phyloP scores from a whole-genome alignment of 2,888 invertebrate genomes.

The Thumatha senex region DNA sequence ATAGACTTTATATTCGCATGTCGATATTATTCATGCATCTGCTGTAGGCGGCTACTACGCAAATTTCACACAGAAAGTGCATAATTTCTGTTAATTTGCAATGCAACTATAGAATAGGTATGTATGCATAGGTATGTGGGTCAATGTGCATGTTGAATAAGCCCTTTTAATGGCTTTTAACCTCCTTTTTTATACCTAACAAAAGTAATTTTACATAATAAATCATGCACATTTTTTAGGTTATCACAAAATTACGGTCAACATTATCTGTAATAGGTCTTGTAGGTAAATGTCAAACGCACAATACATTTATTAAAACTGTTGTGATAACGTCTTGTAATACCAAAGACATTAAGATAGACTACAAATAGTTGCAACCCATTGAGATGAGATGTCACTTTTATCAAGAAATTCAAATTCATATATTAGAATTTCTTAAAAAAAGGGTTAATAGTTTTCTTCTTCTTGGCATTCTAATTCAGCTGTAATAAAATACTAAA shows the following conservation, averaged over 20 bases:
- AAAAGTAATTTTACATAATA: neutral
- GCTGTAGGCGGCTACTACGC: conserved; percentile 20
- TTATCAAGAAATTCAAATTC: too few species aligned
- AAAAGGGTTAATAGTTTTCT: neutral
- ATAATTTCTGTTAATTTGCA: conserved; percentile 42
- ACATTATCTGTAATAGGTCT: too few species aligned
- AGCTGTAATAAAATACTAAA: neutral
- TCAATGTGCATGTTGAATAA: neutral
- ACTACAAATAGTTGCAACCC: too few species aligned
- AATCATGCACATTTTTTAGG: neutral
- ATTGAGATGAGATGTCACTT: too few species aligned
- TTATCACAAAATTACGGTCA: too few species aligned
- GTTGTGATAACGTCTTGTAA: neutral
- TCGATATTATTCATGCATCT: conserved; percentile 48
- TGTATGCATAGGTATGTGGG: conserved; percentile 4
- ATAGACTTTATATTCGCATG: conserved; percentile 14
- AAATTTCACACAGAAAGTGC: conserved; percentile 57
- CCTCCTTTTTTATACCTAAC: neutral
- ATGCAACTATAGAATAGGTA: conserved; percentile 14
- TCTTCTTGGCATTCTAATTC: neutral
- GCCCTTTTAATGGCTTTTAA: conserved; percentile 1
- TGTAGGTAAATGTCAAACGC: neutral
- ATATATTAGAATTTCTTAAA: neutral
- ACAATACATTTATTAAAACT: neutral
- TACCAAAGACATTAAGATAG: too few species aligned